Conservation (phyloP, 2,797 vertebrate species). For the Liasis olivaceus region DNA sequence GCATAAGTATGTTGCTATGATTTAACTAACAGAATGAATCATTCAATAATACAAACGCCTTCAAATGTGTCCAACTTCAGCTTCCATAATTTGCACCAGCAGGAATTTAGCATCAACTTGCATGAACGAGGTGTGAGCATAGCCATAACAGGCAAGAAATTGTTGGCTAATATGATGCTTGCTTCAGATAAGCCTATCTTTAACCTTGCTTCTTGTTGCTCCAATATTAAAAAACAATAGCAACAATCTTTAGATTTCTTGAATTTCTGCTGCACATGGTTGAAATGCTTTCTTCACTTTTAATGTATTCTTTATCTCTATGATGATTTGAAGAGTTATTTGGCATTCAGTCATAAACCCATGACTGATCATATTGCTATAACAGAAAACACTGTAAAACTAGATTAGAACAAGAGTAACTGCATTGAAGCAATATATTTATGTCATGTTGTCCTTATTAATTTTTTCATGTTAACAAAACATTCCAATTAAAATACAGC, state of each 20-base stretch:
- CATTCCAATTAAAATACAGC: slow-evolving; percentile 21
- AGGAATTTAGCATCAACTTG: not conserved
- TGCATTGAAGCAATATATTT: not conserved
- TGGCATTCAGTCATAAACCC: slow-evolving; percentile 21
- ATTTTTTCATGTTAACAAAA: not conserved
- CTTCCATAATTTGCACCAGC: too few relatives aligned
- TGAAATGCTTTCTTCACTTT: slow-evolving; percentile 11
- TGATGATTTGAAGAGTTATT: slow-evolving; percentile 3
- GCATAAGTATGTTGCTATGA: not conserved
- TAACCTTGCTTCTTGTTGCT: not conserved
- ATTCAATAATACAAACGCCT: not conserved
- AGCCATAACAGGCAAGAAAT: not conserved
- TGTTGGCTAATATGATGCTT: not conserved
- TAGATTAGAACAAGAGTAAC: not conserved
- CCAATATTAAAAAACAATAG: not conserved
- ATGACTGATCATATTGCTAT: slow-evolving; percentile 27
- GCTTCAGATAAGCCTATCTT: not conserved
- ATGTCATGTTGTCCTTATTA: slow-evolving; percentile 6
- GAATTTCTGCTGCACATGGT: not conserved
- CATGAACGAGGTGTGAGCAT: not conserved
- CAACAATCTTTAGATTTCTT: not conserved
- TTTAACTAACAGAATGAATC: not conserved
- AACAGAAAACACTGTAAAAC: slow-evolving; percentile 11
- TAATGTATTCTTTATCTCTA: not conserved
- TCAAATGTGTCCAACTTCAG: too few relatives aligned